Percentiles rank a stretch among this genome's conserved stretches.
phyloP scores from a whole-genome alignment of 2,113 vertebrate species.

The Ageneiosus marmoratus region DNA sequence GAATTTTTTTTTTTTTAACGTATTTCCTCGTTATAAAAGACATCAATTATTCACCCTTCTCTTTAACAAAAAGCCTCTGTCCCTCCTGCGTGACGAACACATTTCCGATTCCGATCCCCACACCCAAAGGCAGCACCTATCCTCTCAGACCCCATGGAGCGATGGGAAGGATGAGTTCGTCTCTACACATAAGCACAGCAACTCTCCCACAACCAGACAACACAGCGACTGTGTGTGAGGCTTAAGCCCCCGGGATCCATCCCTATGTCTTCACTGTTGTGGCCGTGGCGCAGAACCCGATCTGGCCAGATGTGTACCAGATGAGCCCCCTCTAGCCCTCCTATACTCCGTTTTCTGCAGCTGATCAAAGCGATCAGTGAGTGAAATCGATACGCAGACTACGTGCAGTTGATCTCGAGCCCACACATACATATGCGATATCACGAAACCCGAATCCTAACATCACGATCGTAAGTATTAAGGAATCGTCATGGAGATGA shows the following conservation, averaged over 20 bases:
- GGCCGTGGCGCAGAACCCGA: conserved; percentile 40
- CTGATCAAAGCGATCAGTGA: conserved; percentile 46
- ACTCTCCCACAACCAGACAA: conserved; percentile 70
- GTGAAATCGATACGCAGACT: conserved; percentile 21
- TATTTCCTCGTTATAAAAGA: not conserved
- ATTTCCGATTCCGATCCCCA: conserved; percentile 6
- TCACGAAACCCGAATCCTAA: not conserved
- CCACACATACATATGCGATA: not conserved
- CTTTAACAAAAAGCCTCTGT: conserved; percentile 22
- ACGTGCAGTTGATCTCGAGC: not conserved
- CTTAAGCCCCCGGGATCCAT: conserved; percentile 34
- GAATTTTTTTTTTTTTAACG: not conserved
- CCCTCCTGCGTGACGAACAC: conserved; percentile 5
- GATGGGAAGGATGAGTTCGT: conserved; percentile 62
- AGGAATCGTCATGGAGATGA: not conserved
- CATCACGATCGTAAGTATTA: too few species aligned
- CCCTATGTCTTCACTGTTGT: conserved; percentile 33
- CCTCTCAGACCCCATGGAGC: conserved; percentile 50
- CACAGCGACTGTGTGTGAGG: conserved; percentile 42
- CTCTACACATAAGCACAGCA: conserved; percentile 64
- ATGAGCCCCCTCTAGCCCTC: conserved; percentile 36
- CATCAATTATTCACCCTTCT: not conserved
- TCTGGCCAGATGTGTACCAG: conserved; percentile 56
- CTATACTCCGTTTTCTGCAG: not conserved
- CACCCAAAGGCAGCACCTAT: not conserved